Conservation (phyloP, 2,888 invertebrate genomes). For the Zonitis immaculata region DNA sequence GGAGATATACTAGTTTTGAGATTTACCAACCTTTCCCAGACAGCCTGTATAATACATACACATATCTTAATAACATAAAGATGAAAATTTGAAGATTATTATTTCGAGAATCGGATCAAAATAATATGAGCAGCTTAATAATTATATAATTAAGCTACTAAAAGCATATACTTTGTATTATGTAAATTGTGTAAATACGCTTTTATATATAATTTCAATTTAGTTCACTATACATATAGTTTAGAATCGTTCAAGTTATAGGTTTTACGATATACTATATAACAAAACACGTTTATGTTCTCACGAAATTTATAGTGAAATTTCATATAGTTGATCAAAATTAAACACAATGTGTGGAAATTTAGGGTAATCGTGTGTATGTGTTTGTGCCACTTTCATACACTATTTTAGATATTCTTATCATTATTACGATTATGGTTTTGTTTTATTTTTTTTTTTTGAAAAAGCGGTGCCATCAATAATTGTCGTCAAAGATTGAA, state of each 20-base stretch:
- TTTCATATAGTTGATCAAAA: not conserved
- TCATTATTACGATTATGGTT: too few species aligned
- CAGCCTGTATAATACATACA: too few species aligned
- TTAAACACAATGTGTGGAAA: constrained; percentile 17
- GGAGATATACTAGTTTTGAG: too few species aligned
- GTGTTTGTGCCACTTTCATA: not conserved
- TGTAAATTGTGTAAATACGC: not conserved
- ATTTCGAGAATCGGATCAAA: not conserved
- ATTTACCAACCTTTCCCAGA: too few species aligned
- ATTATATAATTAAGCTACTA: not conserved
- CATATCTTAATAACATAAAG: too few species aligned
- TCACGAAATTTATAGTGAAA: constrained; percentile 29
- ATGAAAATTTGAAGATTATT: not conserved
- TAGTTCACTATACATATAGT: not conserved
- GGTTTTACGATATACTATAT: constrained; percentile 21
- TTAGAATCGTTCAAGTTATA: not conserved
- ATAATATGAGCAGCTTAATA: not conserved
- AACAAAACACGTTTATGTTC: constrained; percentile 30
- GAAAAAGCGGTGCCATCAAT: constrained; percentile 18
- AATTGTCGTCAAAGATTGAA: constrained; percentile 14
- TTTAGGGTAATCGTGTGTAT: constrained; percentile 23
- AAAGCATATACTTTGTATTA: not conserved
- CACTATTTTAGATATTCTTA: too few species aligned
- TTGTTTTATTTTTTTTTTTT: not conserved
- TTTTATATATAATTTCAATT: not conserved